Conservation (phyloP, 2,888 invertebrate species). For the Hipparchia semele region DNA sequence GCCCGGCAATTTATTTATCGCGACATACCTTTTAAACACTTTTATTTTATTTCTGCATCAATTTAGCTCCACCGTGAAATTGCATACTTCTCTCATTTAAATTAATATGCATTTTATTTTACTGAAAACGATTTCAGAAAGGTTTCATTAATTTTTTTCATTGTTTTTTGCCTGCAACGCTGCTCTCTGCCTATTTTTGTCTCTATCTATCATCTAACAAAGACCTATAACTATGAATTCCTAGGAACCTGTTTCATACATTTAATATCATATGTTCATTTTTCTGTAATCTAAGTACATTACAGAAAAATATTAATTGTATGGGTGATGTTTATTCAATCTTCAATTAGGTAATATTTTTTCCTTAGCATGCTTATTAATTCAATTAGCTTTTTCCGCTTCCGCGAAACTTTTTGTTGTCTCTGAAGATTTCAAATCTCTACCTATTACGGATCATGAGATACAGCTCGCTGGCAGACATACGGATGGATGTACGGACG, state of each 20-base stretch:
- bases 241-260: too few species aligned
- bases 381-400: too few species aligned
- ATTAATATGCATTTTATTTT: constrained; percentile 20
- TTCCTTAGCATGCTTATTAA: too few species aligned
- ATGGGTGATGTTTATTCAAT: too few species aligned
- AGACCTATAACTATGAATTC: background rate
- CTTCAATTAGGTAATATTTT: too few species aligned
- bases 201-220: background rate
- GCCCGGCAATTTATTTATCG: constrained; percentile 24
- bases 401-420: too few species aligned
- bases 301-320: too few species aligned
- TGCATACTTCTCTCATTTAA: constrained; percentile 16
- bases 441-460: too few species aligned
- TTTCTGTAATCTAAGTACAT: too few species aligned
- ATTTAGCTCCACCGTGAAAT: constrained; percentile 15
- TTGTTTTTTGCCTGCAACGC: background rate
- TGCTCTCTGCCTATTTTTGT: background rate
- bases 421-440: too few species aligned
- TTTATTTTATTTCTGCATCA: constrained; percentile 32
- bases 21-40: constrained; percentile 32
- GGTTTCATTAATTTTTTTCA: background rate
- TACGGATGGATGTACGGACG: too few species aligned
- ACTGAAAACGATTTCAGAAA: constrained; percentile 16
- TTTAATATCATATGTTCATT: background rate
- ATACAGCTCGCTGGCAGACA: too few species aligned